Evolutionary conservation across 2,888 invertebrate genomes (phyloP).

Genomic region (Pheosia tremula): DNA sequence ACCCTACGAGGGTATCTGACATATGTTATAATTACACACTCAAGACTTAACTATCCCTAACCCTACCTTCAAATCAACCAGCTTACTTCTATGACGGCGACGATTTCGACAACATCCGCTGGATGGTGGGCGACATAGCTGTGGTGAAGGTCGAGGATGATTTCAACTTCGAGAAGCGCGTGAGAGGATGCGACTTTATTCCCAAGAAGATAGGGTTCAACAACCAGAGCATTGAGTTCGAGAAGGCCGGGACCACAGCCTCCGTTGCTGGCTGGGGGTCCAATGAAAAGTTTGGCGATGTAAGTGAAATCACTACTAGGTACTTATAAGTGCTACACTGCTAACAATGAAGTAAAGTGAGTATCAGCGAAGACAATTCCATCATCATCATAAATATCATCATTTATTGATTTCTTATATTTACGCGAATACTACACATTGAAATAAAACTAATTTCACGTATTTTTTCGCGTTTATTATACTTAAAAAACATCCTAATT

Average conservation of each 20-base stretch:
- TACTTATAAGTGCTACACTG: neutral
- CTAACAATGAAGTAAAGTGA: too few relatives aligned
- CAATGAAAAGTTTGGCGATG: slow-evolving; percentile 49
- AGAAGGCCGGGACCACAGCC: slow-evolving; percentile 47
- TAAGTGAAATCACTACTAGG: slow-evolving; percentile 33
- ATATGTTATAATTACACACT: too few relatives aligned
- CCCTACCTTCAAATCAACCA: slow-evolving; percentile 23
- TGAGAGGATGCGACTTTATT: slow-evolving; percentile 68
- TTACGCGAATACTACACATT: too few relatives aligned
- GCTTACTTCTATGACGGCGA: slow-evolving; percentile 68
- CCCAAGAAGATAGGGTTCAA: slow-evolving; percentile 63
- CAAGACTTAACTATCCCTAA: too few relatives aligned
- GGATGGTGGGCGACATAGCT: slow-evolving; percentile 75
- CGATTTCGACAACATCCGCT: slow-evolving; percentile 69
- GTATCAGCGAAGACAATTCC: too few relatives aligned
- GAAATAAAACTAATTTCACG: too few relatives aligned
- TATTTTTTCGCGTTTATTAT: too few relatives aligned
- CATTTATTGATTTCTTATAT: too few relatives aligned
- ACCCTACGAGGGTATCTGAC: too few relatives aligned
- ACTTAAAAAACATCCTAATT: too few relatives aligned
- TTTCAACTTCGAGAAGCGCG: slow-evolving; percentile 64
- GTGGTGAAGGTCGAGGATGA: slow-evolving; percentile 69
- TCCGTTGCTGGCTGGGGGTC: slow-evolving; percentile 74
- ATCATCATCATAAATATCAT: too few relatives aligned
- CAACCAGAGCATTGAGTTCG: slow-evolving; percentile 51